Conservation (phyloP, 2,797 vertebrate genomes). For the Melanotaenia parkinsoni region DNA sequence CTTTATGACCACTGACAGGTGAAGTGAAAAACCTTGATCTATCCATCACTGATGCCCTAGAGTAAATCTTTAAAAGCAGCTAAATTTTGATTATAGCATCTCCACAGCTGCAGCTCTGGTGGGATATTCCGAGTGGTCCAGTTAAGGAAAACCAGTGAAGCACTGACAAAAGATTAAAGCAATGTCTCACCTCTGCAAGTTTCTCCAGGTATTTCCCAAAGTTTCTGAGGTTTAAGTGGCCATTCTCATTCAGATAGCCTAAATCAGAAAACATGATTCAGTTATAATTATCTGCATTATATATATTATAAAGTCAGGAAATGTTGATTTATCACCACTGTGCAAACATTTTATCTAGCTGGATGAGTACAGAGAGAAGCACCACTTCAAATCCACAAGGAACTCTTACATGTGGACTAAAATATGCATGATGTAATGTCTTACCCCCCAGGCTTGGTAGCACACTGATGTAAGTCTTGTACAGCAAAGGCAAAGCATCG, state of each 20-base stretch:
- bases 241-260: conserved; percentile 98
- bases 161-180: not conserved
- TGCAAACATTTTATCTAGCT: not conserved
- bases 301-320: not conserved
- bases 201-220: conserved; percentile 97
- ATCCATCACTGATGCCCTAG: too few species aligned
- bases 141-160: too few species aligned
- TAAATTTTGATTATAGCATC: not conserved
- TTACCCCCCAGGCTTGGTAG: conserved; percentile 93
- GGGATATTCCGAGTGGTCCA: too few species aligned
- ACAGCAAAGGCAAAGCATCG: conserved; percentile 95
- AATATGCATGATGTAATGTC: conserved; percentile 31
- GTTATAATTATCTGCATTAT: not conserved
- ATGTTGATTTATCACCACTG: not conserved
- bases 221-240: conserved; percentile 91
- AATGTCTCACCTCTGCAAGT: conserved; percentile 89
- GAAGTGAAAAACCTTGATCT: not conserved
- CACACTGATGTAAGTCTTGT: conserved; percentile 93
- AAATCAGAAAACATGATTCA: conserved; percentile 36
- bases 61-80: too few species aligned
- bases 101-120: not conserved
- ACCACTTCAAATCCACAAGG: not conserved
- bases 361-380: not conserved
- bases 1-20: not conserved
- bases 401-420: not conserved